Base-by-base conservation (phyloP, 1,140 invertebrate genomes). In the Octopus bimaculoides region DNA sequence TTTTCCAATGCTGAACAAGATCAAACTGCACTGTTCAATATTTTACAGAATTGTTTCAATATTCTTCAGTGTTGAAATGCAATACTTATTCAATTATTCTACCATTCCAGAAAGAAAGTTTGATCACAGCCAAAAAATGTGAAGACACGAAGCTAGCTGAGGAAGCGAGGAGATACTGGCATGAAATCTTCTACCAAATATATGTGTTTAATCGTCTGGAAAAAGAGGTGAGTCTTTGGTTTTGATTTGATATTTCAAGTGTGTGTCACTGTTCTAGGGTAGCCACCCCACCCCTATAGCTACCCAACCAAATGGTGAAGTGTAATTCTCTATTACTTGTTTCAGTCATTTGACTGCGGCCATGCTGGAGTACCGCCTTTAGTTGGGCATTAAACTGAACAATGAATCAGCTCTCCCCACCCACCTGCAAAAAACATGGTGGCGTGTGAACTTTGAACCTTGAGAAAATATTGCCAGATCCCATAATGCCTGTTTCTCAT, bases 131-230 rank as follows among this genome's bases (percentile, higher is more conserved):
- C 17, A 85, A 85, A 66, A 75, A 78, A 26, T 75, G 71, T 52
- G 85, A 83, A 77, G 83, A 84, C 69, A 82, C 82, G 8, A 80
- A 83, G n/a, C 80, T 85, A 12, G 79, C 77, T n/a, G 83, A 84
- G 26, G 85, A 85, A 69, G 80, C 82, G 4, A 7, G 55, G 7
- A 77, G 82, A 66, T 77, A 79, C 75, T 84, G 85, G 83, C 52
- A 66, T 26, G 81, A 85, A 76, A 83, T 84, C 14, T 71, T 71
- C 9, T 78, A 82, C 26, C 79, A 82, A 41, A 75, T 41, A 6
- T 85, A 83, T 77, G 71, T 85, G 41, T 85, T 85, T 81, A 81
- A 85, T 71, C 54, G 80, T 12, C 71, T 81, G n/a, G 83, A 85
- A 4, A 82, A 79, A 77, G 85, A 85, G 85, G 85, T 84, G 56